These are phyloP conservation scores for Empidonax traillii DNA, from an alignment of 2,113 vertebrate genomes.

Conservation along the genomic window DNA sequence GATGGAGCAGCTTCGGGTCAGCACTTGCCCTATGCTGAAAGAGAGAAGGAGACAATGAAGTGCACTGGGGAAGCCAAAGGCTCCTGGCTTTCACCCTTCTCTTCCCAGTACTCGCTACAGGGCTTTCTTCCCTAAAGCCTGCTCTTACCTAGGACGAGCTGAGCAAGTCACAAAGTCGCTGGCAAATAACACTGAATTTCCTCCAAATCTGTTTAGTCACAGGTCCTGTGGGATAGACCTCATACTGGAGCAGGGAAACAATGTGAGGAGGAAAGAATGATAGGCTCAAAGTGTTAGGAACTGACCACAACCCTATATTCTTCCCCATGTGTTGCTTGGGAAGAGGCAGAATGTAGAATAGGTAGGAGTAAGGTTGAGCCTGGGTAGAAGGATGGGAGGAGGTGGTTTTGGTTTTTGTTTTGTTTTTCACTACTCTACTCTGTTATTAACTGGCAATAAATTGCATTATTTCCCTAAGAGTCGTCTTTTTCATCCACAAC, in stretches of 20 bases:
- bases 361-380: not conserved
- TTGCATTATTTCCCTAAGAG: not conserved
- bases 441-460: not conserved
- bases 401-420: not conserved
- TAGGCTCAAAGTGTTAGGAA: not conserved
- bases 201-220: no score
- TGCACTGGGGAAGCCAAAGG: no score
- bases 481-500: not conserved
- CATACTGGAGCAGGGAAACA: not conserved
- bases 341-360: not conserved
- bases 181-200: no score
- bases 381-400: not conserved
- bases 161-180: no score
- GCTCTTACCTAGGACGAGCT: no score
- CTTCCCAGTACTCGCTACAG: no score
- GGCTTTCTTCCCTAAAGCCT: no score
- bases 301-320: not conserved
- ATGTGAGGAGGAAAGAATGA: not conserved
- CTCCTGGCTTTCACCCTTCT: no score
- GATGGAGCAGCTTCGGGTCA: no score
- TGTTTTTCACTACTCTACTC: not conserved
- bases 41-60: no score
- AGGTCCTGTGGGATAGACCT: not conserved
- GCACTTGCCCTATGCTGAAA: no score
- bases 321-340: rapidly evolving